phyloP scores from a whole-genome alignment of 1,140 invertebrate genomes.

The Pogonognathellus flavescens region DNA sequence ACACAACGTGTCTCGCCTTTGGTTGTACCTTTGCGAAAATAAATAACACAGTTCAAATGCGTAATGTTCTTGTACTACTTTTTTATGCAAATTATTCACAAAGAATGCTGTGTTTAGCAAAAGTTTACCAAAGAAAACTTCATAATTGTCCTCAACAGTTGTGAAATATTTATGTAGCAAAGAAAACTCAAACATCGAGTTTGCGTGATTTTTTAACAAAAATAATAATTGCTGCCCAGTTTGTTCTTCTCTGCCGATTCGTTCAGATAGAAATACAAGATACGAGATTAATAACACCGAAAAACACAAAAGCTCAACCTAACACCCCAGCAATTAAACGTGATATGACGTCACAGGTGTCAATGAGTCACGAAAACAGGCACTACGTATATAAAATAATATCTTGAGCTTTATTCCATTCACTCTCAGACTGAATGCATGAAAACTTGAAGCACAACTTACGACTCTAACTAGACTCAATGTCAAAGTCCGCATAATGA shows the following conservation, averaged over 20 bases:
- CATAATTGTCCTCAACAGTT: too few relatives aligned
- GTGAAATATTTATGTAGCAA: too few relatives aligned
- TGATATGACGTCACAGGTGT: slow-evolving; percentile 42
- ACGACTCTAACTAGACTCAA: neutral
- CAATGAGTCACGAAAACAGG: slow-evolving; percentile 11
- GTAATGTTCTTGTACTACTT: too few relatives aligned
- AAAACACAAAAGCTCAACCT: slow-evolving; percentile 10
- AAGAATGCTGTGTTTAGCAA: too few relatives aligned
- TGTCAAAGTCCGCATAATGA: neutral
- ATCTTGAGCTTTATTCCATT: neutral
- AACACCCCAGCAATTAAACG: slow-evolving; percentile 42
- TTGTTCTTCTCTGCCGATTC: slow-evolving; percentile 37
- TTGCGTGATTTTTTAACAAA: slow-evolving; percentile 36
- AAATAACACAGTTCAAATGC: too few relatives aligned
- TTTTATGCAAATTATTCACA: too few relatives aligned
- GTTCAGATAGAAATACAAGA: slow-evolving; percentile 37
- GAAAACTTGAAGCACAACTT: neutral
- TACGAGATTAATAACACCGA: slow-evolving; percentile 40
- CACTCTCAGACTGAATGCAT: neutral
- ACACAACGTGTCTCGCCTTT: slow-evolving; percentile 13
- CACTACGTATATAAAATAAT: neutral
- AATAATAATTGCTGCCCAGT: slow-evolving; percentile 32
- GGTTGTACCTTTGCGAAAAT: too few relatives aligned
- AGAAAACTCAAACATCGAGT: neutral
- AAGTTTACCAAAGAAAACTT: too few relatives aligned